A percentile compares a stretch with the other conserved stretches of the same genome.
Evolutionary conservation across 2,113 vertebrate species (phyloP).

Genomic region (Addax nasomaculatus): DNA sequence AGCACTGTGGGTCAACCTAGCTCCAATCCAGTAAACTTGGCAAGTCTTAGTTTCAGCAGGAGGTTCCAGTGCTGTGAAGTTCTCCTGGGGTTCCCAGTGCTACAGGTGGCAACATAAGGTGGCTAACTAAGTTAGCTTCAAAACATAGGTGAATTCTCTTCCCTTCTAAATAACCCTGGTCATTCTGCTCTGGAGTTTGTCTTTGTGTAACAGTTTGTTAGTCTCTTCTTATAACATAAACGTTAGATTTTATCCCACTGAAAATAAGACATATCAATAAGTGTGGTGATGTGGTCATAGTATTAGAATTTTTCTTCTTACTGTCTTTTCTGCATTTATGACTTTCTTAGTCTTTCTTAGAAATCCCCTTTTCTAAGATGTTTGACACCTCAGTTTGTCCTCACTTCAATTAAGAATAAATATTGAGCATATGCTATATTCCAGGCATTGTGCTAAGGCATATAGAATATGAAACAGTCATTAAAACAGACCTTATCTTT

Average conservation of each 20-base stretch:
- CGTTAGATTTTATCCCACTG: not conserved
- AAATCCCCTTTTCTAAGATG: not conserved
- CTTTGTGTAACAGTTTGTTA: not conserved
- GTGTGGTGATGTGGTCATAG: not conserved
- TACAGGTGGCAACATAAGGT: conserved; percentile 21
- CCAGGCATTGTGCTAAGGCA: not conserved
- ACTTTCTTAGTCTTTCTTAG: not conserved
- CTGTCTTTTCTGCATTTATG: not conserved
- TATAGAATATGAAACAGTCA: not conserved
- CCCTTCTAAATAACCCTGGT: not conserved
- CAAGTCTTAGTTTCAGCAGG: conserved; percentile 63
- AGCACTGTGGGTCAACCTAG: not conserved
- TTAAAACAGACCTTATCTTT: not conserved
- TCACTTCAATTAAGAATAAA: not conserved
- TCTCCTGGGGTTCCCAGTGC: conserved; percentile 26
- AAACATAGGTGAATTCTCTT: conserved; percentile 44
- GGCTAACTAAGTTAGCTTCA: conserved; percentile 25
- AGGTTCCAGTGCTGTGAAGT: conserved; percentile 65
- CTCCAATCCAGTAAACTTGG: conserved; percentile 47
- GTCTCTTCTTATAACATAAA: not conserved
- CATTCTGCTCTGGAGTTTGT: not conserved
- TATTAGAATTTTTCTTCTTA: not conserved
- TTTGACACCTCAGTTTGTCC: not conserved
- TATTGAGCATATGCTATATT: not conserved
- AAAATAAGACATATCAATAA: not conserved